Base-by-base conservation (phyloP, 2,113 vertebrate species). In the Verasper variegatus region DNA sequence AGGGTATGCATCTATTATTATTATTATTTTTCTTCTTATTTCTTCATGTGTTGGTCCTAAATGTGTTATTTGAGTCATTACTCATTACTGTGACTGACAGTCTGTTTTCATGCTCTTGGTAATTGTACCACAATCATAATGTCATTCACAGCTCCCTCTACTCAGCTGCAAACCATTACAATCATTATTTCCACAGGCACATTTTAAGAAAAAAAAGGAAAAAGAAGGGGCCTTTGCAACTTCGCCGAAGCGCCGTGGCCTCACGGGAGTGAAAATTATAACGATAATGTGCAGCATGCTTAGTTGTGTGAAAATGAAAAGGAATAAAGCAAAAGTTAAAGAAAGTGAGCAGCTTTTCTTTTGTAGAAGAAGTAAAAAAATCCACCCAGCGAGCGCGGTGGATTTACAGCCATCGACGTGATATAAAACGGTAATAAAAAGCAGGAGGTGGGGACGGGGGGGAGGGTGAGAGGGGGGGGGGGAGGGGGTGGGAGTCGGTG, bases 101-200 rank as follows among this genome's bases (percentile, higher is more conserved):
- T 89, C 71, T 90, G 92, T 92, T 92, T 93, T 92, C 85, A 91
- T 89, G 91, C 89, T 92, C 78, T 81, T 61, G 68, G 89, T 94
- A 93, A 95, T 94, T 94, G 88, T 87, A 75, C 89, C 85, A 83
- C 93, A 93, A 93, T 94, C 93, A 93, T 92, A 95, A 94, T 93
- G 93, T 93, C 93, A 93, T 94, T 94, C 92, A 92, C 92, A 92
- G 91, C 91, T 88, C 91, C 81, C 90, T 83, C 88, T 83, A 87
- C 92, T 94, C 94, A 94, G 92, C 94, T 94, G 94, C 94, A 92
- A 94, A 85, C 91, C 91, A 94, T 95, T 95, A 94, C 85, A 85
- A 83, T 93, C 91, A 94, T 94, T 95, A 94, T 94, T 94, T 94
- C 93, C 93, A 94, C 91, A 93, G 89, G 85, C 89, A 89, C 89